These are phyloP conservation scores for Adoxophyes honmai DNA, from an alignment of 1,140 invertebrate genomes.

Conservation along the genomic window DNA sequence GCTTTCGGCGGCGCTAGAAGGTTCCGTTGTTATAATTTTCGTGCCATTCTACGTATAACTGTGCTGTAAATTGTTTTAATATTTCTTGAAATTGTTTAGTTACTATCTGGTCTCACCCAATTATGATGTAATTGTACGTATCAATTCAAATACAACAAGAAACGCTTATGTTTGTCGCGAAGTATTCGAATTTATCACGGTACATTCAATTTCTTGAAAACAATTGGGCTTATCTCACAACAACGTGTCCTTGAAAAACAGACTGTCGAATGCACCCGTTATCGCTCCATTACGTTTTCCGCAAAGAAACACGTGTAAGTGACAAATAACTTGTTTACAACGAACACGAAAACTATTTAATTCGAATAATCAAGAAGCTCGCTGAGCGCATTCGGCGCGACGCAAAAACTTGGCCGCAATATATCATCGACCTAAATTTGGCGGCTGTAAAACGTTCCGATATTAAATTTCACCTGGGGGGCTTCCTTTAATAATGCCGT, in stretches of 20 bases:
- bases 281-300: slow-evolving; percentile 6
- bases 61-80: too few relatives aligned
- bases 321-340: not conserved
- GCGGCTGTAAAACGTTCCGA: slow-evolving; percentile 7
- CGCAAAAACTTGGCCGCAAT: not conserved
- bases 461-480: slow-evolving; percentile 14
- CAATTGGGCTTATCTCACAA: not conserved
- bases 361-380: too few relatives aligned
- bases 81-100: too few relatives aligned
- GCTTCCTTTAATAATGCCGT: slow-evolving; percentile 10
- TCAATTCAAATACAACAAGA: too few relatives aligned
- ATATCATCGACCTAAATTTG: slow-evolving; percentile 1
- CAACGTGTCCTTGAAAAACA: not conserved
- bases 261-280: not conserved
- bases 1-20: too few relatives aligned
- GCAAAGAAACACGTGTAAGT: slow-evolving; percentile 5
- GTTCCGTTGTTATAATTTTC: too few relatives aligned
- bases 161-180: too few relatives aligned
- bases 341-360: not conserved
- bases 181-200: too few relatives aligned
- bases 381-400: not conserved
- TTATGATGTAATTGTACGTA: too few relatives aligned
- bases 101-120: too few relatives aligned
- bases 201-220: not conserved
- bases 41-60: too few relatives aligned